A percentile compares a stretch with the other conserved stretches of the same genome.
Evolutionary conservation across 2,888 invertebrate genomes (phyloP).

Genomic region (Creontiades dilutus): DNA sequence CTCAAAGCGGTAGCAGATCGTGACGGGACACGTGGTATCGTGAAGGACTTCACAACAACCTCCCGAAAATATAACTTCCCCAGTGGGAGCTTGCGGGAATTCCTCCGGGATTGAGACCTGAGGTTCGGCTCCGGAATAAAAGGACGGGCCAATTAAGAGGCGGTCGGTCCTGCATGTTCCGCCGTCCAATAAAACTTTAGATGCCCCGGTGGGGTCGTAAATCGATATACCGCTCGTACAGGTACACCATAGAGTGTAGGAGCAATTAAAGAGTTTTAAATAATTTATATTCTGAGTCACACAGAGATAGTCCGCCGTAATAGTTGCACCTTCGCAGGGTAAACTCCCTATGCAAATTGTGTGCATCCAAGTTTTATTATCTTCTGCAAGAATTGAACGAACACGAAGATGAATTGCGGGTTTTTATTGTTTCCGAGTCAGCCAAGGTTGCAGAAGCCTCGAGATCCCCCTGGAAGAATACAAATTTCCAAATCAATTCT

Average conservation of each 20-base stretch:
- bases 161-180: slow-evolving; percentile 36
- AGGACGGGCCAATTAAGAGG: slow-evolving; percentile 25
- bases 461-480: no score
- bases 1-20: slow-evolving; percentile 1
- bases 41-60: slow-evolving; percentile 21
- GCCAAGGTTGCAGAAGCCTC: no score
- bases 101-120: not conserved
- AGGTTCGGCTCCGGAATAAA: slow-evolving; percentile 25
- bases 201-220: slow-evolving; percentile 27
- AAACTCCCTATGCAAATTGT: not conserved
- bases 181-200: slow-evolving; percentile 32
- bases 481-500: no score
- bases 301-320: not conserved
- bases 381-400: no score
- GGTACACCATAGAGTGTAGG: not conserved
- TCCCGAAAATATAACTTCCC: slow-evolving; percentile 11
- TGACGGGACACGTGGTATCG: slow-evolving; percentile 15
- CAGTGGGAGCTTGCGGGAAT: not conserved
- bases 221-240: slow-evolving; percentile 7
- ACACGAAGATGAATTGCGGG: no score
- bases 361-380: not conserved
- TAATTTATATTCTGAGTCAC: not conserved
- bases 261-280: slow-evolving; percentile 19
- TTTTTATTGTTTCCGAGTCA: no score
- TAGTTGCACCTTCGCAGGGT: not conserved